These are phyloP conservation scores for Papilio elwesi DNA, from an alignment of 2,888 invertebrate genomes.

Conservation along the genomic window DNA sequence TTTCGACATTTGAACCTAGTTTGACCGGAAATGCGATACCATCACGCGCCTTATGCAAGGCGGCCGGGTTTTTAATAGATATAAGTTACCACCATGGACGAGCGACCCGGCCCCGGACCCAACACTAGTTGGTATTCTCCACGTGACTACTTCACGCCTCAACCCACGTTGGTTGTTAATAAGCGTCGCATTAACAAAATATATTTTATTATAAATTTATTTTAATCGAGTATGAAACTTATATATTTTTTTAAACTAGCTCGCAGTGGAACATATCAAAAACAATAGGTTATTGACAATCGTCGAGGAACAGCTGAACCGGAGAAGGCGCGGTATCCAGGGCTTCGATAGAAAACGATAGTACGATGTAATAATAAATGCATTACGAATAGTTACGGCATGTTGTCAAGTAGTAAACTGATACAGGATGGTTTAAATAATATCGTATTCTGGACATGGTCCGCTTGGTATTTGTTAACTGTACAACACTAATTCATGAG, in stretches of 20 bases:
- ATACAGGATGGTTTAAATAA: no score
- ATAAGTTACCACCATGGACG: slow-evolving; percentile 38
- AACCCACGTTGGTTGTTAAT: background rate
- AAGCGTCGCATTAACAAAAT: background rate
- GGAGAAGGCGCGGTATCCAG: no score
- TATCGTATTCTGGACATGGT: no score
- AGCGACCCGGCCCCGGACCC: slow-evolving; percentile 18
- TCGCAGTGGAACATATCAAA: background rate
- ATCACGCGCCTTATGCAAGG: slow-evolving; percentile 67
- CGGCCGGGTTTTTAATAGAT: slow-evolving; percentile 59
- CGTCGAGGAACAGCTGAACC: no score
- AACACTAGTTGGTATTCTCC: slow-evolving; percentile 16
- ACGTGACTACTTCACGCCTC: slow-evolving; percentile 14
- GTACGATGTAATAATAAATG: background rate
- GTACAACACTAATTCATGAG: no score
- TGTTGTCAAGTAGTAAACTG: background rate
- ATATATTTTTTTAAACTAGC: background rate
- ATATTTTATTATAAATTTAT: background rate
- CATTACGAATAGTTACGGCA: background rate
- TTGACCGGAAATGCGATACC: slow-evolving; percentile 78
- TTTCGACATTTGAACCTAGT: slow-evolving; percentile 67
- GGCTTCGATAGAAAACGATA: no score
- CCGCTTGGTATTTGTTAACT: no score
- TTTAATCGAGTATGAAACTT: background rate
- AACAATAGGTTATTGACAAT: background rate